These are phyloP conservation scores for Mirounga angustirostris DNA, from an alignment of 2,113 vertebrate genomes.

Conservation along the genomic window DNA sequence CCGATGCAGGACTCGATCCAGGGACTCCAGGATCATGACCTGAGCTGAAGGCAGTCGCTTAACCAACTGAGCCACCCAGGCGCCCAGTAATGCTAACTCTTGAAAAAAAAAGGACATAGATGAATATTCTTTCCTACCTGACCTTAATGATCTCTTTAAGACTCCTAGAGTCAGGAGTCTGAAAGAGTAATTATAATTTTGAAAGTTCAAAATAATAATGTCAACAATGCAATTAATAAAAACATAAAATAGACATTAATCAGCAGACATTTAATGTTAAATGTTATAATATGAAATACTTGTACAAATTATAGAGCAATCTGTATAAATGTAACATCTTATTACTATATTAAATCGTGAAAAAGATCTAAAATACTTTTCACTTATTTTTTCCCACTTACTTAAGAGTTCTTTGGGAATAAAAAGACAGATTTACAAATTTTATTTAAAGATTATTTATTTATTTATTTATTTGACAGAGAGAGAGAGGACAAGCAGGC, in stretches of 20 bases:
- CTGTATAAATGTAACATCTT: neutral
- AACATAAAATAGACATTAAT: neutral
- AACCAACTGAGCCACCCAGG: too few relatives aligned
- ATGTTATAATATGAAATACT: neutral
- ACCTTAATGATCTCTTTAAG: neutral
- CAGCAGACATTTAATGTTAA: slow-evolving; percentile 1
- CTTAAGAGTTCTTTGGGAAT: neutral
- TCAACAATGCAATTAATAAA: slow-evolving; percentile 25
- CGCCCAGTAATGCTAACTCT: neutral
- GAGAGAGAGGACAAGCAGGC: too few relatives aligned
- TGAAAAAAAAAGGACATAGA: neutral
- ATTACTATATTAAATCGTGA: neutral
- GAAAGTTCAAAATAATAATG: slow-evolving; percentile 38
- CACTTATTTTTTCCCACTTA: neutral
- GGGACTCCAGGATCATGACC: too few relatives aligned
- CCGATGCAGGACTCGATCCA: too few relatives aligned
- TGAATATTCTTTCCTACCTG: neutral
- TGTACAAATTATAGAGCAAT: slow-evolving; percentile 34
- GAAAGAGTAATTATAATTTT: neutral
- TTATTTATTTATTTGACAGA: too few relatives aligned
- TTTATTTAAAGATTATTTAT: neutral
- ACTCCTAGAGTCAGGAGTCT: neutral
- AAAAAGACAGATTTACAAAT: neutral
- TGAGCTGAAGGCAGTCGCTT: too few relatives aligned
- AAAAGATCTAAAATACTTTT: slow-evolving; percentile 43